Base-by-base conservation (phyloP, 1,140 invertebrate genomes). In the Atta colombica region DNA sequence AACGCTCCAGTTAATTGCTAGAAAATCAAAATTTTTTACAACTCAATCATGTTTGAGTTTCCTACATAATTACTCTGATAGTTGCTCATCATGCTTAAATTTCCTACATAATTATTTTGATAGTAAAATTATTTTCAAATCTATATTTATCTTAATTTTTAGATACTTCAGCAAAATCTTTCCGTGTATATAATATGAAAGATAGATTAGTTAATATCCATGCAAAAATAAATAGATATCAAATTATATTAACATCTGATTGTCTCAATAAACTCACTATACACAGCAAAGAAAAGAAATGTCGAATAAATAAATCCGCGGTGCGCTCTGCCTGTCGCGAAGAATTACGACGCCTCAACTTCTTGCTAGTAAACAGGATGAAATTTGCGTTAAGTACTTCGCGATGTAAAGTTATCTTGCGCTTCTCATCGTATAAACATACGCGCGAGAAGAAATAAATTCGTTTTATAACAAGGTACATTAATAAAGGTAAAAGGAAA, bases 281-380 rank as follows among this genome's bases (percentile, higher is more conserved):
- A 45, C 0, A n/a, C 3, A 39, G 58, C 39, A 3, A 4, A 49
- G 16, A 21, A 45, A 53, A 53, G 31, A 7, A 63, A 6, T 21
- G 49, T 18, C 69, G 5, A 65, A 16, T 16, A 77, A 45, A 63
- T 77, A 63, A 77, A 45, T 77, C 16, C 25, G 58, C 39, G 16
- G 14, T 49, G 31, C 16, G 16, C 39, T 63, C 45, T 25, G 16
- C 35, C 28, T 31, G 35, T 25, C 10, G n/a, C 58, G 39, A 77
- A 45, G 39, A 39, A 77, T 77, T 65, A 58, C 39, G 28, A 18
- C 35, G 28, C 4, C 31, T 80, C 39, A 68, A 21, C 45, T 68
- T 69, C 45, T 80, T 80, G 63, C 28, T 68, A 65, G 68, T 80
- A 80, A 80, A 80, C 45, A 49, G 65, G 77, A 80, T 69, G 45